Percentiles rank a stretch among this genome's conserved stretches.
These are phyloP conservation scores for Brotogeris chrysoptera DNA, from an alignment of 2,797 vertebrate genomes.

Conservation along the genomic window DNA sequence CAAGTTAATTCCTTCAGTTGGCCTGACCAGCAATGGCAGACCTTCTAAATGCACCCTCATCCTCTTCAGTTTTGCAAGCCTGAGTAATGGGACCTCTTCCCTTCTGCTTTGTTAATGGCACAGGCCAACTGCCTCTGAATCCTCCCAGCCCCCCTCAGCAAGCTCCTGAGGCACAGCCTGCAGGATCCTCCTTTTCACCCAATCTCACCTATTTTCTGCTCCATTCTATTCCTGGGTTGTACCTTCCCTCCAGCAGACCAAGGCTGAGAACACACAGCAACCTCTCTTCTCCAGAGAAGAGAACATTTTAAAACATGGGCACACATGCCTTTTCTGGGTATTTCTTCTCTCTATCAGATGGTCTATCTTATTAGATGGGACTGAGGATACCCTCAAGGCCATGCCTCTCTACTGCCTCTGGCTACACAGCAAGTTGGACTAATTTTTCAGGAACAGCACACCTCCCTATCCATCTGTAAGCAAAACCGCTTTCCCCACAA, in stretches of 20 bases:
- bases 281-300: not conserved
- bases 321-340: not conserved
- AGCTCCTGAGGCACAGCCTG: not conserved
- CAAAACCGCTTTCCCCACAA: not conserved
- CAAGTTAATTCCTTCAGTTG: not conserved
- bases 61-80: not conserved
- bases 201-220: not conserved
- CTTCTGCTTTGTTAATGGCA: not conserved
- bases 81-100: not conserved
- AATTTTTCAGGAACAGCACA: slow-evolving; percentile 3
- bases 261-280: not conserved
- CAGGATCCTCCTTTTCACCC: not conserved
- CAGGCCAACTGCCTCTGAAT: not conserved
- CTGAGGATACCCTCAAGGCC: not conserved
- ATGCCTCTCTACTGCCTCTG: not conserved
- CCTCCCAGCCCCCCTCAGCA: not conserved
- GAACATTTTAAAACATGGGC: not conserved
- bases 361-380: not conserved
- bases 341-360: not conserved
- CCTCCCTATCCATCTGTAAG: not conserved
- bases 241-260: not conserved
- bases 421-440: not conserved
- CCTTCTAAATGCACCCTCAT: not conserved
- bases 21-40: not conserved
- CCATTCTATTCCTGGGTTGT: not conserved